These are phyloP conservation scores for Eurytoma californica DNA, from an alignment of 2,888 invertebrate genomes.

Conservation along the genomic window DNA sequence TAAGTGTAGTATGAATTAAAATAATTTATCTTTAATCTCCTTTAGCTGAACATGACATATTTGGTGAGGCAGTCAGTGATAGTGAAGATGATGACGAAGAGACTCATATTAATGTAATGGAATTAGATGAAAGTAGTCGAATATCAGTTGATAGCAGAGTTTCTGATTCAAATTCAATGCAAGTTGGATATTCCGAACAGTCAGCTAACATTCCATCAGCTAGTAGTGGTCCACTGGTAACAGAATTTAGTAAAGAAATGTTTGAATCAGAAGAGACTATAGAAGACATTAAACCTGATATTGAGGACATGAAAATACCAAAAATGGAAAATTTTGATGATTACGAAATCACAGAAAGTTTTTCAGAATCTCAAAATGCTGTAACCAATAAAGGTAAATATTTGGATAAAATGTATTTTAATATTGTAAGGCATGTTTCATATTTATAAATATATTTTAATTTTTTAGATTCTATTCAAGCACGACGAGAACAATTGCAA, in stretches of 20 bases:
- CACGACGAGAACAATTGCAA: conserved; percentile 83
- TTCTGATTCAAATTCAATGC: conserved; percentile 82
- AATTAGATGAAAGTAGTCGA: conserved; percentile 87
- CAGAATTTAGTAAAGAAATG: conserved; percentile 81
- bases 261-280: conserved; percentile 71
- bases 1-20: conserved; percentile 10
- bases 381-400: conserved; percentile 53
- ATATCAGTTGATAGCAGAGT: conserved; percentile 85
- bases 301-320: conserved; percentile 58
- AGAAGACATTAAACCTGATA: conserved; percentile 64
- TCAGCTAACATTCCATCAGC: conserved; percentile 57
- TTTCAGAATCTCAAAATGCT: conserved; percentile 52
- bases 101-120: conserved; percentile 82
- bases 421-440: conserved; percentile 40
- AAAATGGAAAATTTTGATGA: conserved; percentile 54
- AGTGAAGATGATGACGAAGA: conserved; percentile 90
- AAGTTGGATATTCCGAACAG: conserved; percentile 71
- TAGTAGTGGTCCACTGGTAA: conserved; percentile 75
- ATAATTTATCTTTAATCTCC: conserved; percentile 32
- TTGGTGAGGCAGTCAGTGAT: conserved; percentile 94
- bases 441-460: not conserved
- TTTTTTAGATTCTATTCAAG: conserved; percentile 76
- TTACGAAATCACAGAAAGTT: conserved; percentile 47
- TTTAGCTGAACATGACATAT: conserved; percentile 88
- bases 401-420: not conserved